These are phyloP conservation scores for Dysdera silvatica DNA, from an alignment of 1,140 invertebrate genomes.

Conservation along the genomic window DNA sequence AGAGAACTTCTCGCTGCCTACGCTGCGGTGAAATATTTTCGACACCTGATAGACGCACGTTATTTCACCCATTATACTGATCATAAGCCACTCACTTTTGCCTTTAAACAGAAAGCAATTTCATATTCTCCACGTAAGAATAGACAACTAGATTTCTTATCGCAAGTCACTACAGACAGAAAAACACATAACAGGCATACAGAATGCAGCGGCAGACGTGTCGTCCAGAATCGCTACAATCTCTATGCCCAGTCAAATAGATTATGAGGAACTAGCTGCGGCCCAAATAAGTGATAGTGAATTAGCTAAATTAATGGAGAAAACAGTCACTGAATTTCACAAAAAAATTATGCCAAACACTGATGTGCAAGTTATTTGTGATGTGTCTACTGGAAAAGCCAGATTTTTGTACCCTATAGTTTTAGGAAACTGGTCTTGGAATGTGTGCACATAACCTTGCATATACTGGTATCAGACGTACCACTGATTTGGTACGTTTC, in stretches of 20 bases:
- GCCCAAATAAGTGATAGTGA: conserved; percentile 19
- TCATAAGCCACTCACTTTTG: conserved; percentile 37
- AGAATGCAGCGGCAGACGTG: conserved; percentile 35
- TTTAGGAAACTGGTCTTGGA: conserved; percentile 6
- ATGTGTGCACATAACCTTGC: conserved; percentile 5
- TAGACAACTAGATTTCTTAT: conserved; percentile 41
- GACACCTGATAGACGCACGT: conserved; percentile 36
- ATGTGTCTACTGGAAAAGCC: conserved; percentile 1
- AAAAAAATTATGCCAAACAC: neutral
- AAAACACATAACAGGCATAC: conserved; percentile 38
- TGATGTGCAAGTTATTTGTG: neutral
- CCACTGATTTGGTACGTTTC: neutral
- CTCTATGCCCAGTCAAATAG: neutral
- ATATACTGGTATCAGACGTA: conserved; percentile 8
- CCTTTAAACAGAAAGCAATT: conserved; percentile 27
- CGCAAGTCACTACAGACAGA: conserved; percentile 42
- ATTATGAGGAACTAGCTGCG: conserved; percentile 4
- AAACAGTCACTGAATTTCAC: neutral
- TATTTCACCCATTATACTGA: conserved; percentile 36
- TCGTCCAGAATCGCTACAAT: conserved; percentile 7
- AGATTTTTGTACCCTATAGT: conserved; percentile 5
- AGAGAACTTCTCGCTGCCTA: conserved; percentile 37
- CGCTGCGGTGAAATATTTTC: conserved; percentile 35
- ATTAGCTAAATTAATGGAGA: neutral
- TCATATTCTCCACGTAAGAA: conserved; percentile 30